Evolutionary conservation across 2,888 invertebrate species (phyloP).

Genomic region (Siphlonurus alternatus): DNA sequence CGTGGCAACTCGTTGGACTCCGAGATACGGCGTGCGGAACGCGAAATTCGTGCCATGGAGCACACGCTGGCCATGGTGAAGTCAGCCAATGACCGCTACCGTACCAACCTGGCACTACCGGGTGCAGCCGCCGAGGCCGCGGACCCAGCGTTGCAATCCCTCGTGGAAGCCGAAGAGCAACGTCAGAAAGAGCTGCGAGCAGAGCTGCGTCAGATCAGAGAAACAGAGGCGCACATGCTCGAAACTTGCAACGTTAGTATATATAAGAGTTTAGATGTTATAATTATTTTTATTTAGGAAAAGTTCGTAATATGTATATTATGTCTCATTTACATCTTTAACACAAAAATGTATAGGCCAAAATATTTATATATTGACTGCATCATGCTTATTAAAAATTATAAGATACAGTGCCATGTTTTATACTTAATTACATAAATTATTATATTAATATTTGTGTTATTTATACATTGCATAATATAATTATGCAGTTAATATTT

Average conservation of each 20-base stretch:
- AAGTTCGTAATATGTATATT: no score
- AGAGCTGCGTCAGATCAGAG: not conserved
- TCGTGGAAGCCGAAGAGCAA: not conserved
- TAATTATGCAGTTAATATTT: no score
- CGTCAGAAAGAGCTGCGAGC: not conserved
- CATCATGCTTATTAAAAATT: no score
- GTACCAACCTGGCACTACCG: not conserved
- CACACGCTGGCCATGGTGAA: not conserved
- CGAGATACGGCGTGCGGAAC: not conserved
- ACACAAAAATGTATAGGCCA: no score
- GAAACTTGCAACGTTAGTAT: not conserved
- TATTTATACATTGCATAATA: no score
- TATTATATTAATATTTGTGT: no score
- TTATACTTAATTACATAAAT: no score
- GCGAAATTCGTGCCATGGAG: conserved; percentile 1
- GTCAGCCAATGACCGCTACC: not conserved
- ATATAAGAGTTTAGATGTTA: no score
- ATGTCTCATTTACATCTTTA: no score
- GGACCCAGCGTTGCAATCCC: not conserved
- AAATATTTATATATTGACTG: no score
- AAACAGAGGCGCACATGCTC: not conserved
- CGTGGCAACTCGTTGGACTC: not conserved
- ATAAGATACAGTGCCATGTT: no score
- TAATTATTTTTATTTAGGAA: no score
- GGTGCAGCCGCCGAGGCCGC: not conserved